Evolutionary conservation across 2,888 invertebrate species (phyloP), one percentile per base, ranked within the genome.

Genomic region (Mesochorus sp.): DNA sequence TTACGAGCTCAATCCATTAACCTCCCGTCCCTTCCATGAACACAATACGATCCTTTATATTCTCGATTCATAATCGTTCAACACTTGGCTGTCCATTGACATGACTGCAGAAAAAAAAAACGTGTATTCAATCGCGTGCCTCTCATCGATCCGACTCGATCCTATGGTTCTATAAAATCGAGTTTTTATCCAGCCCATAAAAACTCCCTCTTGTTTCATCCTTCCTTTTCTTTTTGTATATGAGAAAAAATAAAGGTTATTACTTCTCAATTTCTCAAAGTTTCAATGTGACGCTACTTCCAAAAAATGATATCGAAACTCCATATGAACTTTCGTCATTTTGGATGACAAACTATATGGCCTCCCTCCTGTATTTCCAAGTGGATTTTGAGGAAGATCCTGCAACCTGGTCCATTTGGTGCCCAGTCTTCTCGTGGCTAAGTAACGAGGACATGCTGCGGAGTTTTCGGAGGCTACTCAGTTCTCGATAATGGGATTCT

Each of bases 401-500:
- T 12, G 10, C n/a, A n/a, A n/a, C 4, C 19, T 6, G 44, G 8
- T n/a, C 10, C 12, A 14, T 51, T 51, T 26, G 57, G 5, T 47
- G 34, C 6, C 42, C 19, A n/a, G 17, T 24, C 10, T 10, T 19
- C 28, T 75, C 47, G 1, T 10, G 24, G 5, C 57, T 68, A 47
- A 76, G 66, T 73, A 76, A 71, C 66, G 68, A 53, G 61, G 51
- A 44, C 47, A 49, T 67, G 73, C 44, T 49, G 67, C 74, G 77
- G 76, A 80, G 73, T 74, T 74, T 70, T 39, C 53, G 62, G 24
- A 42, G 59, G 64, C 37, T 39, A 61, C 19, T 19, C 59, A 53
- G 62, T 31, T 34, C 53, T 71, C 66, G 71, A 76, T 76, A 71
- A 76, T 76, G 66, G 71, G 76, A 59, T 66, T 64, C 51, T 62